A percentile compares a stretch with the other conserved stretches of the same genome.
phyloP scores from a whole-genome alignment of 2,113 vertebrate genomes.

The Rhinopomastus cyanomelas region DNA sequence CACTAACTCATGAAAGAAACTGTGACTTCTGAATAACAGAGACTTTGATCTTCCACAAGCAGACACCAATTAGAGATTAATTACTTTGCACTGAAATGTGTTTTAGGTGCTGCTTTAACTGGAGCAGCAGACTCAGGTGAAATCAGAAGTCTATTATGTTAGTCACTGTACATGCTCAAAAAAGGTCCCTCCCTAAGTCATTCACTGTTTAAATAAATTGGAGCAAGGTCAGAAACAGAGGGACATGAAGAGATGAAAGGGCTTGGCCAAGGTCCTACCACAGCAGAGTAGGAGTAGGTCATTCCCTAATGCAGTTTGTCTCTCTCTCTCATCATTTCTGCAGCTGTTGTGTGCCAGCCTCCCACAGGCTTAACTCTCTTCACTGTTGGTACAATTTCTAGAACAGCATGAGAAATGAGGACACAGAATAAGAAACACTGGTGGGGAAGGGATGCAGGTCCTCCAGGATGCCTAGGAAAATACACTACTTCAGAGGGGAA shows the following conservation, averaged over 20 bases:
- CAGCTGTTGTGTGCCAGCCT: rapidly evolving
- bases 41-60: background rate
- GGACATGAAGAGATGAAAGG: background rate
- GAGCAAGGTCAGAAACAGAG: background rate
- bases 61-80: background rate
- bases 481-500: background rate
- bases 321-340: background rate
- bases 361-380: background rate
- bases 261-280: background rate
- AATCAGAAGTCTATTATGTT: background rate
- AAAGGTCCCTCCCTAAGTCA: background rate
- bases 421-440: background rate
- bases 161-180: background rate
- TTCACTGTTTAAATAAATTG: background rate
- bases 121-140: background rate
- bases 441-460: background rate
- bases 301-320: rapidly evolving
- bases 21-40: background rate
- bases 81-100: background rate
- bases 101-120: background rate
- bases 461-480: background rate
- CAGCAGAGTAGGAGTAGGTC: background rate
- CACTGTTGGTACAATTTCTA: background rate
- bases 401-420: background rate
- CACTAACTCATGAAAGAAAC: background rate